phyloP scores from a whole-genome alignment of 2,797 vertebrate species.

The Labeo calbasu region DNA sequence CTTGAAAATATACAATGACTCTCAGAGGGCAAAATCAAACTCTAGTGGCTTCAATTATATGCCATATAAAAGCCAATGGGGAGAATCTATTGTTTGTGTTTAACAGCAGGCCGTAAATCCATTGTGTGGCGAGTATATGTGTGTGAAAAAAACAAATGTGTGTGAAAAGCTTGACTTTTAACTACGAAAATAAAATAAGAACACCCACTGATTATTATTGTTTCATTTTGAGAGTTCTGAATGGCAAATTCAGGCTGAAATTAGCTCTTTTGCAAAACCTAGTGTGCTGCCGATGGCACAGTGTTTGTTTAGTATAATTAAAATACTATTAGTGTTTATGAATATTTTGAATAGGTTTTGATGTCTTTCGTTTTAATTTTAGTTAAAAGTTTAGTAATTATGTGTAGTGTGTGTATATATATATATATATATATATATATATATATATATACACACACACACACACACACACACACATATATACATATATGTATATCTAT shows the following conservation, averaged over 20 bases:
- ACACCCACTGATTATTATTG: constrained; percentile 1
- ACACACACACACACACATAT: too few relatives aligned
- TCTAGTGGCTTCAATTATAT: constrained; percentile 26
- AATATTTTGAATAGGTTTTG: too few relatives aligned
- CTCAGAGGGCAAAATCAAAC: constrained; percentile 35
- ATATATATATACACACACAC: too few relatives aligned
- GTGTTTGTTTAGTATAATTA: not conserved
- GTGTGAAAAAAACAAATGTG: not conserved
- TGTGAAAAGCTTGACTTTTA: constrained; percentile 37
- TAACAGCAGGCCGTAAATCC: not conserved
- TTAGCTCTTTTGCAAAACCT: not conserved
- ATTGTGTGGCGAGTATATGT: not conserved
- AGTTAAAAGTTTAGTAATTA: too few relatives aligned
- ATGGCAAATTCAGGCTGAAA: not conserved
- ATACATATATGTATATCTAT: too few relatives aligned
- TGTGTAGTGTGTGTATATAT: too few relatives aligned
- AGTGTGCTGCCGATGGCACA: not conserved
- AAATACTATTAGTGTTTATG: not conserved
- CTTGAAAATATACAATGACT: constrained; percentile 27
- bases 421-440: too few relatives aligned
- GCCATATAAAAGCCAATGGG: constrained; percentile 20
- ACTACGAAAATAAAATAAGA: not conserved
- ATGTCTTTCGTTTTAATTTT: too few relatives aligned
- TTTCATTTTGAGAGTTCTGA: not conserved
- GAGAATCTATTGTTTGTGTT: constrained; percentile 11